Evolutionary conservation across 1,140 invertebrate genomes (phyloP).

Genomic region (Drosophila willistoni): DNA sequence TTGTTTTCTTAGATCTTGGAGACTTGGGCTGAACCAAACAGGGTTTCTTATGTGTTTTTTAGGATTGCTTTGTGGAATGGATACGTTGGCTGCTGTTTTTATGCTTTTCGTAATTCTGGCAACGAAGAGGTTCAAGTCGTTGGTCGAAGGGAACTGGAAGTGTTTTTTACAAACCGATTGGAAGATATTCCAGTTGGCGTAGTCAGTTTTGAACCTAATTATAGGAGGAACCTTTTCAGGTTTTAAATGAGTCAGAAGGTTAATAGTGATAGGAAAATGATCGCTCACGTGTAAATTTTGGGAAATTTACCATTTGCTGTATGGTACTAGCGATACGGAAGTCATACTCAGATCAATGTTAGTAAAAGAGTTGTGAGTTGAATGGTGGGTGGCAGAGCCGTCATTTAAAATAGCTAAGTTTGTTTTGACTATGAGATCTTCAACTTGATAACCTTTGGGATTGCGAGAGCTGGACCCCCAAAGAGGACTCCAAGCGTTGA

Average conservation of each 20-base stretch:
- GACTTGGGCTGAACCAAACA: constrained; percentile 4
- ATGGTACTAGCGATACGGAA: constrained; percentile 26
- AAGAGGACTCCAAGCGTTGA: constrained; percentile 28
- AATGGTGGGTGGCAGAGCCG: constrained; percentile 29
- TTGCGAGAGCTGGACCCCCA: constrained; percentile 24
- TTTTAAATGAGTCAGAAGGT: constrained; percentile 2
- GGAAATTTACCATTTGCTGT: constrained; percentile 23
- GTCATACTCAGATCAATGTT: constrained; percentile 23
- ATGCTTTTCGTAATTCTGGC: constrained; percentile 29
- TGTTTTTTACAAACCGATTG: background rate
- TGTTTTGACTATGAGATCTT: constrained; percentile 24
- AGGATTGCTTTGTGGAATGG: background rate
- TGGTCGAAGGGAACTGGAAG: constrained; percentile 10
- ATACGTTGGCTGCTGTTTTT: constrained; percentile 12
- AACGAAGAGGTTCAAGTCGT: constrained; percentile 27
- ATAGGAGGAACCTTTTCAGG: background rate
- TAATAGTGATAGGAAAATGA: no score
- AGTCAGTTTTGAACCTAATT: constrained; percentile 5
- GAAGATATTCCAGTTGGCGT: constrained; percentile 11
- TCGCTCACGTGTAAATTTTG: no score
- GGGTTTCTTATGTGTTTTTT: constrained; percentile 2
- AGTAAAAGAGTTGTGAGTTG: constrained; percentile 20
- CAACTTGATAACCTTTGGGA: constrained; percentile 24
- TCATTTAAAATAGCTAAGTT: constrained; percentile 21
- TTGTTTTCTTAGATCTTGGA: constrained; percentile 7